Conservation (phyloP, 92 coral and sea anemone species). For the Ricordea florida region DNA sequence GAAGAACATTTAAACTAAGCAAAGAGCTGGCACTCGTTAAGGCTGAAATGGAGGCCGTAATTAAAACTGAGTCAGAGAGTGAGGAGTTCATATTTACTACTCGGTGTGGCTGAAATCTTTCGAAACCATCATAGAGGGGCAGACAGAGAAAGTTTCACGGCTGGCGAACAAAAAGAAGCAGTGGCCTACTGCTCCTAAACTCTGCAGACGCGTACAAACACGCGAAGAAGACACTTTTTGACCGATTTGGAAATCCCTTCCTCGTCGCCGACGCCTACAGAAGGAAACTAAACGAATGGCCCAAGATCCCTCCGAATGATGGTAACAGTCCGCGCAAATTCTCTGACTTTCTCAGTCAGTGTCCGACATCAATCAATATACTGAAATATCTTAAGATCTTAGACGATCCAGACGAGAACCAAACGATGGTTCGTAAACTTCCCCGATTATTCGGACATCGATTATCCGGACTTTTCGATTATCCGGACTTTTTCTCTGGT, state of each 20-base stretch:
- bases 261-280: slow-evolving; percentile 53
- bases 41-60: slow-evolving; percentile 19
- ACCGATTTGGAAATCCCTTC: slow-evolving; percentile 52
- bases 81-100: slow-evolving; percentile 24
- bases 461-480: no score
- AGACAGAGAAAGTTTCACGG: slow-evolving; percentile 20
- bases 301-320: slow-evolving; percentile 40
- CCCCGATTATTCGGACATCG: no score
- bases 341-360: slow-evolving; percentile 60
- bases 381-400: slow-evolving; percentile 34
- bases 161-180: slow-evolving; percentile 64
- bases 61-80: neutral
- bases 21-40: slow-evolving; percentile 15
- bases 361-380: slow-evolving; percentile 29
- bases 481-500: no score
- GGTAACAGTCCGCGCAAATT: slow-evolving; percentile 38
- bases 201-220: slow-evolving; percentile 38
- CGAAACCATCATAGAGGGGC: slow-evolving; percentile 43
- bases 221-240: slow-evolving; percentile 21
- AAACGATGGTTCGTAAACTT: slow-evolving; percentile 51
- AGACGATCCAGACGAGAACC: slow-evolving; percentile 57
- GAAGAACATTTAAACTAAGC: neutral
- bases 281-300: slow-evolving; percentile 53
- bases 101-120: slow-evolving; percentile 53
- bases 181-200: slow-evolving; percentile 25